phyloP scores from a whole-genome alignment of 2,113 vertebrate species.

The Tupaia tana region DNA sequence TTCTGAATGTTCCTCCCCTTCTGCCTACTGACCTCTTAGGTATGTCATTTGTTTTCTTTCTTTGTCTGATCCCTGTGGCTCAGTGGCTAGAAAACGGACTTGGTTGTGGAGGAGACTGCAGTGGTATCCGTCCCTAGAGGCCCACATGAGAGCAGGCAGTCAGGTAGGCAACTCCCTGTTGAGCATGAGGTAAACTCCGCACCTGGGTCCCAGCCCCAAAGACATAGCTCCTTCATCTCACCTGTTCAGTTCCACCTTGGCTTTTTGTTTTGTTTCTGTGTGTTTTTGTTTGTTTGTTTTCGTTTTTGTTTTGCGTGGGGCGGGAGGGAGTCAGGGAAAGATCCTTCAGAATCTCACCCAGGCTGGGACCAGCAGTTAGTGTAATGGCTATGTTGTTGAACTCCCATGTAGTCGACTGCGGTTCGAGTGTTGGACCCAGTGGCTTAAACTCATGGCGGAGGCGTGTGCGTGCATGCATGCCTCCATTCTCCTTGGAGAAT shows the following conservation, averaged over 20 bases:
- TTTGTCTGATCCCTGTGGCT: background rate
- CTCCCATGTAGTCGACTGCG: too few relatives aligned
- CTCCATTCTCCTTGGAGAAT: too few relatives aligned
- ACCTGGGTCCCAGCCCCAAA: background rate
- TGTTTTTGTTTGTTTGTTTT: too few relatives aligned
- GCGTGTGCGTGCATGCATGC: too few relatives aligned
- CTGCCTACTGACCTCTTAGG: background rate
- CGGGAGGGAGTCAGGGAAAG: too few relatives aligned
- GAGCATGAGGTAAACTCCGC: background rate
- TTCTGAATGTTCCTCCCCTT: background rate
- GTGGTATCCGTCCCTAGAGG: background rate
- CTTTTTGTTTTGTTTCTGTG: background rate
- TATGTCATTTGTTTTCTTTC: background rate
- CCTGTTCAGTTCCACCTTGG: background rate
- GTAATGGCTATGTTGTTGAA: too few relatives aligned
- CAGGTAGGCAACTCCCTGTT: background rate
- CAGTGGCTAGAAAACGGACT: background rate
- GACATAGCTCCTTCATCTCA: background rate
- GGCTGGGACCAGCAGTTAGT: background rate
- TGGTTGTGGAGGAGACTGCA: background rate
- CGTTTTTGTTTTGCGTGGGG: too few relatives aligned
- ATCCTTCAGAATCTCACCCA: background rate
- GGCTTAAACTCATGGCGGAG: too few relatives aligned
- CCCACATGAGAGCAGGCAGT: background rate
- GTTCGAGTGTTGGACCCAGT: too few relatives aligned